Evolutionary conservation across 2,113 vertebrate species (phyloP), one percentile per base, ranked within the genome.

Genomic region (Promerops cafer): DNA sequence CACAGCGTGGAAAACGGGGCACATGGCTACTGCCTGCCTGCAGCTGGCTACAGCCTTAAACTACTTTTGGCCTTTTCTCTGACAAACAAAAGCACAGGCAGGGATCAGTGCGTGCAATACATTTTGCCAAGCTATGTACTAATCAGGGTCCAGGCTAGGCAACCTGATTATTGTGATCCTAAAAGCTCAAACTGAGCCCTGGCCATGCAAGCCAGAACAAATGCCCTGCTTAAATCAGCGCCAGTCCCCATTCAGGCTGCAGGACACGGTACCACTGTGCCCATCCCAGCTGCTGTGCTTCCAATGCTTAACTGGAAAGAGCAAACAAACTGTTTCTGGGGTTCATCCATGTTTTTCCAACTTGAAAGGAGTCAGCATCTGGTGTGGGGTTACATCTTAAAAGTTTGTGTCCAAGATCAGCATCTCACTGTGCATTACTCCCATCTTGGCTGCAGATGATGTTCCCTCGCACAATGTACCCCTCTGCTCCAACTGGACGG

Each of bases 401-500:
- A 44, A 45, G 27, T 50, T 2, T 56, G 65, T 42, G 14, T n/a
- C 47, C 49, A 63, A 57, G 64, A 53, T 35, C 14, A 3, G 31
- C 47, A 47, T 56, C 57, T 83, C 9, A 2, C 35, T 39, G 7
- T 33, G 44, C 35, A 1, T 50, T 30, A 37, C 18, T 84, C 59
- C 60, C 64, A 47, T 54, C 60, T 53, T 1, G 3, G 33, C 54
- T 53, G 42, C 64, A 74, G 71, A 28, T 22, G 50, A 65, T 19
- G 20, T n/a, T 54, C 23, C 33, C 26, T 30, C 0, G 0, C 47
- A 39, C 1, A 27, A 0, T 7, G 6, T 6, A 59, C 47, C 16
- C 53, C 53, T 64, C 52, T n/a, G 4, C 16, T 80, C 49, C 2
- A 5, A 23, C 27, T 1, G 1, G 42, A 49, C 1, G 0, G 35